phyloP scores from a whole-genome alignment of 2,797 vertebrate genomes.

The Scomberomorus guttatus region DNA sequence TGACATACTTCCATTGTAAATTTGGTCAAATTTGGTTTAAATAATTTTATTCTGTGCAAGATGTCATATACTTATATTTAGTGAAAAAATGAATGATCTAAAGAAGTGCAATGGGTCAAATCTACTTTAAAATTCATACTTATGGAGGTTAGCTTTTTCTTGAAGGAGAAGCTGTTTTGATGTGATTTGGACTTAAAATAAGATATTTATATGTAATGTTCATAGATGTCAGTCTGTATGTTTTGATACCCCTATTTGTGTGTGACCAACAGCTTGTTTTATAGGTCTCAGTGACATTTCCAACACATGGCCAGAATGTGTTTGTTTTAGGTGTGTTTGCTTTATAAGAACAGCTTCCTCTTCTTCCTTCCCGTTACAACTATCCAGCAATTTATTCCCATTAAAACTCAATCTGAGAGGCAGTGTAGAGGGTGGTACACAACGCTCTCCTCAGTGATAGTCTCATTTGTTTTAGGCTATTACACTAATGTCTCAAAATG shows the following conservation, averaged over 20 bases:
- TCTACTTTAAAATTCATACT: no score
- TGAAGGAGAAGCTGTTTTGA: no score
- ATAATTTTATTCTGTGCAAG: no score
- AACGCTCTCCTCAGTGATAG: background rate
- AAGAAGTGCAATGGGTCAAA: no score
- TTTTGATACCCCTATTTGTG: background rate
- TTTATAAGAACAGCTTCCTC: background rate
- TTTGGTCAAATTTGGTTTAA: no score
- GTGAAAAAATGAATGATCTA: no score
- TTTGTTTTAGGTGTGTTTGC: background rate
- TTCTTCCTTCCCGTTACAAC: background rate
- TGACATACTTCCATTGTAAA: no score
- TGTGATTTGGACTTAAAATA: no score
- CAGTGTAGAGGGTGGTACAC: no score
- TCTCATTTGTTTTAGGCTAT: background rate
- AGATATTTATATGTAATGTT: no score
- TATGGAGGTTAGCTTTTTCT: no score
- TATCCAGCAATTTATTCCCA: background rate
- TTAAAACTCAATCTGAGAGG: background rate
- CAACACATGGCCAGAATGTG: background rate
- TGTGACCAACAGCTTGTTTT: background rate
- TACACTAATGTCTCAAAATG: background rate
- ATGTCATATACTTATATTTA: no score
- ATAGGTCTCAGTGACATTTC: conserved; percentile 1
- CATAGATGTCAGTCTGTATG: background rate